Evolutionary conservation across 2,888 invertebrate species (phyloP).

Genomic region (Scotopteryx bipunctaria): DNA sequence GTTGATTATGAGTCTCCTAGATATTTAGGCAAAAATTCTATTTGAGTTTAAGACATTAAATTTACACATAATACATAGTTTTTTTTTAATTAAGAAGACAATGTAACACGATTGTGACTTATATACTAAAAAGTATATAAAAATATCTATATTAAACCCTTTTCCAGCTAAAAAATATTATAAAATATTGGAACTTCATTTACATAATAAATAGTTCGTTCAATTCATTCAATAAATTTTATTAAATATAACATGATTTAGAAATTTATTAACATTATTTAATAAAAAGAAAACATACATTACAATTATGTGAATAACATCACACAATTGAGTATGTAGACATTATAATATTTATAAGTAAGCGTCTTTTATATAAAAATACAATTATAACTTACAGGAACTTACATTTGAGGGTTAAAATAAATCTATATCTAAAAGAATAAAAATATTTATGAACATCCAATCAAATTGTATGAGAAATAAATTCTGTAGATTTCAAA

Average conservation of each 20-base stretch:
- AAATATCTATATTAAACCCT: slow-evolving; percentile 6
- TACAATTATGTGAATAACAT: slow-evolving; percentile 1
- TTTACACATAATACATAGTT: too few relatives aligned
- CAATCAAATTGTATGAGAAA: background rate
- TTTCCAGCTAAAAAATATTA: background rate
- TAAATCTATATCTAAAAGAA: slow-evolving; percentile 10
- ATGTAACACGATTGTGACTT: background rate
- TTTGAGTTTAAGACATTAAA: too few relatives aligned
- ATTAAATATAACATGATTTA: slow-evolving; percentile 16
- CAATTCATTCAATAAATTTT: background rate
- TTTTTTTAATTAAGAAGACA: slow-evolving; percentile 5
- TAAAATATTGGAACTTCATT: background rate
- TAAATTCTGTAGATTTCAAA: background rate
- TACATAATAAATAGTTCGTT: background rate
- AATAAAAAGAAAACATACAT: slow-evolving; percentile 10
- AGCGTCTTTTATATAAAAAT: slow-evolving; percentile 25
- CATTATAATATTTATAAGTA: background rate
- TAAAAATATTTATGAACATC: background rate
- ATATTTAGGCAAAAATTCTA: too few relatives aligned
- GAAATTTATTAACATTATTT: background rate
- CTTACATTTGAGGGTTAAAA: slow-evolving; percentile 7
- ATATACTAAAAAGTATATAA: slow-evolving; percentile 3
- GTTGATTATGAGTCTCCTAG: too few relatives aligned
- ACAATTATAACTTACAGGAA: slow-evolving; percentile 17
- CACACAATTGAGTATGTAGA: background rate